phyloP scores from a whole-genome alignment of 2,888 invertebrate species.

The Dolomedes plantarius region DNA sequence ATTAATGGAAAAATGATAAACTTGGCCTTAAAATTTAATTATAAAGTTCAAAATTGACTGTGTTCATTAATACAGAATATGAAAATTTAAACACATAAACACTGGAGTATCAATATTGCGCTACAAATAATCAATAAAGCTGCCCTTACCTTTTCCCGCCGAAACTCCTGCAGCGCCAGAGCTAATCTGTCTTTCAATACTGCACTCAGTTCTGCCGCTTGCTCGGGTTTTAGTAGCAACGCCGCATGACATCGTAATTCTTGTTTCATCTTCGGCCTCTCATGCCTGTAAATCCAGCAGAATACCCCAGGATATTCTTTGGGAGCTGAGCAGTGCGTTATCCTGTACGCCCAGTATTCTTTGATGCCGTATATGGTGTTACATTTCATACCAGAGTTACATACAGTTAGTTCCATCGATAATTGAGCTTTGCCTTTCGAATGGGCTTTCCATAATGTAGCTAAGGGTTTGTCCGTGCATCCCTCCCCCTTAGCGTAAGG shows the following conservation, averaged over 20 bases:
- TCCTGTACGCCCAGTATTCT: slow-evolving; percentile 97
- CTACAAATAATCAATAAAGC: neutral
- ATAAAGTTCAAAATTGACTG: no score
- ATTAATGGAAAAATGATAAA: no score
- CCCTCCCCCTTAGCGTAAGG: slow-evolving; percentile 94
- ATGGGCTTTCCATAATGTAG: slow-evolving; percentile 97
- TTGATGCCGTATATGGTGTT: slow-evolving; percentile 97
- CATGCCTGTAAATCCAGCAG: slow-evolving; percentile 88
- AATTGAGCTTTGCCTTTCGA: slow-evolving; percentile 79
- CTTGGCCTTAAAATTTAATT: no score
- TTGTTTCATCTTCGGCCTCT: slow-evolving; percentile 90
- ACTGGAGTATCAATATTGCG: no score
- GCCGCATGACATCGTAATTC: slow-evolving; percentile 98
- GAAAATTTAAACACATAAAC: no score
- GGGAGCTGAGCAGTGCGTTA: slow-evolving; percentile 96
- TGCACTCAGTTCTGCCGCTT: slow-evolving; percentile 59
- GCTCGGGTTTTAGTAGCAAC: slow-evolving; percentile 90
- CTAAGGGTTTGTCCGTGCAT: slow-evolving; percentile 91
- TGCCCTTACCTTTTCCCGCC: slow-evolving; percentile 91
- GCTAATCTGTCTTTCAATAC: slow-evolving; percentile 83
- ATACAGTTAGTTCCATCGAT: slow-evolving; percentile 95
- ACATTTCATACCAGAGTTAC: slow-evolving; percentile 94
- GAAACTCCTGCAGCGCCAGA: slow-evolving; percentile 92
- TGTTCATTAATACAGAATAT: no score
- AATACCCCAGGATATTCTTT: slow-evolving; percentile 87